Evolutionary conservation across 2,888 invertebrate genomes (phyloP), one percentile per base, ranked within the genome.

Genomic region (Zaprionus lineosus): DNA sequence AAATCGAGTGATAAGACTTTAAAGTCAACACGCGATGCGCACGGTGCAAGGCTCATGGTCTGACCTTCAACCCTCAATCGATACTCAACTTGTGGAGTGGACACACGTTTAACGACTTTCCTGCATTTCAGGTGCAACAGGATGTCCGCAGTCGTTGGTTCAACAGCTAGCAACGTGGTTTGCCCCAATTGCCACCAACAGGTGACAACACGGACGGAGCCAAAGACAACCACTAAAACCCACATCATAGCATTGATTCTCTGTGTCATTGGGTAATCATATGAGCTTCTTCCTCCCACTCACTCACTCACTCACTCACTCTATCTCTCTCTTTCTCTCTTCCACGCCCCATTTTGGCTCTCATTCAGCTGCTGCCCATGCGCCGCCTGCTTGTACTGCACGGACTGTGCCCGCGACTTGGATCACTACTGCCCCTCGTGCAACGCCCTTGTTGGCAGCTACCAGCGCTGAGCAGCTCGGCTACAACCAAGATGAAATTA

Each of bases 351-450:
- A n/a, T n/a, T n/a, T n/a, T n/a, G n/a, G n/a, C n/a, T n/a, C n/a
- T n/a, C n/a, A n/a, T n/a, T 55, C 65, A 90, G 90, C 16, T 87
- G 85, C 43, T 92, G 92, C 90, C 91, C 91, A 0, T 92, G 92
- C 63, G 90, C 91, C 21, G 90, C 91, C 41, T 74, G 92, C 6
- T 91, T 93, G 1, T 93, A 93, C 76, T 93, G 92, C 74, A 89
- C 91, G 69, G 88, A 91, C 33, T 91, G 91, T 9, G 92, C 92
- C 58, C 90, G 90, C 59, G 92, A 91, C 67, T 88, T 89, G 2
- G 91, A 91, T 34, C 93, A 93, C 69, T 92, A 91, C 64, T 93
- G 93, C 48, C 92, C 92, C 0, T 90, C 91, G 56, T 93, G 93
- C 76, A 90, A 90, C 41, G 87, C 91, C 0, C 92, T 88, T 64